These are phyloP conservation scores for Heteromormyrus szaboi DNA, from an alignment of 2,797 vertebrate species.

Conservation along the genomic window DNA sequence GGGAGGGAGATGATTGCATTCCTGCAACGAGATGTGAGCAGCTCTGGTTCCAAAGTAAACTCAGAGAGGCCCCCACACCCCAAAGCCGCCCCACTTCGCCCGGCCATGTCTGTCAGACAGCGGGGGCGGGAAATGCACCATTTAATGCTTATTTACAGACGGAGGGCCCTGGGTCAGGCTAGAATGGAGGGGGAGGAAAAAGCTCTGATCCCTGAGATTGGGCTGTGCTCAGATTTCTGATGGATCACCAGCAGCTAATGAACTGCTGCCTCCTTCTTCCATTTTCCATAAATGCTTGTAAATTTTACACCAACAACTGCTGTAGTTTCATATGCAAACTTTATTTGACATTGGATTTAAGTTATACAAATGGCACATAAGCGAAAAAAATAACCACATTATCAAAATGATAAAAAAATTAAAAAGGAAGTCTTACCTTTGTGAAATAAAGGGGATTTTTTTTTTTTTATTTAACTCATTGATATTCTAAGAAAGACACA, in stretches of 20 bases:
- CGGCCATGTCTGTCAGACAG: background rate
- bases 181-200: background rate
- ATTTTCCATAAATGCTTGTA: background rate
- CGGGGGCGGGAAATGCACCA: background rate
- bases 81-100: background rate
- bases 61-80: background rate
- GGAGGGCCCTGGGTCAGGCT: background rate
- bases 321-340: slow-evolving; percentile 50
- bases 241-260: background rate
- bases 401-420: slow-evolving; percentile 67
- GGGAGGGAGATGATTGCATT: background rate
- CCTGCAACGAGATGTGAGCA: slow-evolving; percentile 1
- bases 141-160: background rate
- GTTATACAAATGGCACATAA: slow-evolving; percentile 94
- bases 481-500: slow-evolving; percentile 62
- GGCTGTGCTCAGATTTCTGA: background rate
- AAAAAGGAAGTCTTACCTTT: slow-evolving; percentile 67
- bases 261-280: background rate
- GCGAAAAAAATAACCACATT: slow-evolving; percentile 67
- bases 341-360: slow-evolving; percentile 69
- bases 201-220: background rate
- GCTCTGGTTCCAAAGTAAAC: slow-evolving; percentile 45
- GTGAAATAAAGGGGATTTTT: slow-evolving; percentile 75
- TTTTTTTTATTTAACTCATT: slow-evolving; percentile 53
- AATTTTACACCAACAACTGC: background rate